Evolutionary conservation across 1,140 invertebrate species (phyloP).

Genomic region (Thaumatotibia leucotreta): DNA sequence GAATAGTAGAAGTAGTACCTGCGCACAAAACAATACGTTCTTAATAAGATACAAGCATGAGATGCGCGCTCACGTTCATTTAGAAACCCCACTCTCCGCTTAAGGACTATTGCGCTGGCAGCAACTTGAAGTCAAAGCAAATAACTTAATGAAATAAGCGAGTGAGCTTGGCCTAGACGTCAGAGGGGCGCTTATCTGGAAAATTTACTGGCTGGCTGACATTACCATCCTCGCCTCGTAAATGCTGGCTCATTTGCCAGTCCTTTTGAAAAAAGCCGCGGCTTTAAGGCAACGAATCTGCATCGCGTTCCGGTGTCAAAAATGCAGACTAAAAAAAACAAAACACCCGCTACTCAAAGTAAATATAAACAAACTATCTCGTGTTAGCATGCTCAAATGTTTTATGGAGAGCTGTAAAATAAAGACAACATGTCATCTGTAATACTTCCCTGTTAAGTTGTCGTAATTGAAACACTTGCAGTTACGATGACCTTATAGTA

Average conservation of each 20-base stretch:
- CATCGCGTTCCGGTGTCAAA: slow-evolving; percentile 20
- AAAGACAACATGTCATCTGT: too few species aligned
- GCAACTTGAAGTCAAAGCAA: slow-evolving; percentile 43
- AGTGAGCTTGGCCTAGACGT: slow-evolving; percentile 38
- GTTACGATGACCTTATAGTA: too few species aligned
- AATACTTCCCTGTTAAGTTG: too few species aligned
- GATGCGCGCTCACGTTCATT: slow-evolving; percentile 5
- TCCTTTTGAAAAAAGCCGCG: slow-evolving; percentile 56
- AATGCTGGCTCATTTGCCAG: slow-evolving; percentile 58
- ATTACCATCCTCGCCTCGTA: slow-evolving; percentile 56
- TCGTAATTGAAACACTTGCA: too few species aligned
- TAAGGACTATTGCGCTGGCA: slow-evolving; percentile 31
- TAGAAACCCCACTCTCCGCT: not conserved
- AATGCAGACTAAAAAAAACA: not conserved
- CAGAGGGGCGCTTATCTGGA: slow-evolving; percentile 57
- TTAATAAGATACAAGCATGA: slow-evolving; percentile 4
- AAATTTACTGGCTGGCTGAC: slow-evolving; percentile 65
- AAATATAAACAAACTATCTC: not conserved
- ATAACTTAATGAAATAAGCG: slow-evolving; percentile 60
- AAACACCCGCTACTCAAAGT: slow-evolving; percentile 18
- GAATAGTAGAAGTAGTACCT: not conserved
- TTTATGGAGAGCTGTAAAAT: not conserved
- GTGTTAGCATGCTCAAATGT: not conserved
- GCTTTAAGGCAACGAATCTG: slow-evolving; percentile 39
- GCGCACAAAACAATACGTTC: not conserved